Conservation (phyloP, 1,140 invertebrate genomes). For the Wiebesia pumilae region DNA sequence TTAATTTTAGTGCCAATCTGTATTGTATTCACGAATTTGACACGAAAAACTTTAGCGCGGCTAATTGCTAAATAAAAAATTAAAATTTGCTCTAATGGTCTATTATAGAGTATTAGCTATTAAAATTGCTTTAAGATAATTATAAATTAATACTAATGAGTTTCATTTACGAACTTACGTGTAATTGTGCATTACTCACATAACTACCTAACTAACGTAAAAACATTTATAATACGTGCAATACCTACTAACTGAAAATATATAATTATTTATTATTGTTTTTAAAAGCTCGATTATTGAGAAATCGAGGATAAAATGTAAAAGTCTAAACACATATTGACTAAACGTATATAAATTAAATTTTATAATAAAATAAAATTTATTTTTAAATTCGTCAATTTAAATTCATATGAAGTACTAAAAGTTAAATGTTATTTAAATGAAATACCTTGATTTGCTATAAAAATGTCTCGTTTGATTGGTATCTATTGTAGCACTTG, state of each 20-base stretch:
- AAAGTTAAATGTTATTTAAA: too few species aligned
- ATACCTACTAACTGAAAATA: neutral
- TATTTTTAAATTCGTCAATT: too few species aligned
- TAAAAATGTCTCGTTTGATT: too few species aligned
- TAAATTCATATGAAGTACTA: too few species aligned
- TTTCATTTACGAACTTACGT: neutral
- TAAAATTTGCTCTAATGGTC: neutral
- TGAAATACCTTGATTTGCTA: too few species aligned
- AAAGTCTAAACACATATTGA: too few species aligned
- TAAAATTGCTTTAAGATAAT: neutral
- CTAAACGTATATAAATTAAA: too few species aligned
- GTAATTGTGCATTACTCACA: neutral
- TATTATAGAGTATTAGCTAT: neutral
- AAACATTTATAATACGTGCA: neutral
- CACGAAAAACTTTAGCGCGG: neutral
- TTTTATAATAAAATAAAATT: too few species aligned
- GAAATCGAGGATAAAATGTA: neutral
- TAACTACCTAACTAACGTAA: neutral
- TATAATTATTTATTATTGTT: too few species aligned
- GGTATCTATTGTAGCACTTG: too few species aligned
- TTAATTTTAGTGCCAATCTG: neutral
- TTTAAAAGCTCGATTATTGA: neutral
- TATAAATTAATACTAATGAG: neutral
- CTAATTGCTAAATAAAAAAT: neutral
- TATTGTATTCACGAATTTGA: neutral